Percentiles rank a stretch among this genome's conserved stretches.
Evolutionary conservation across 2,888 invertebrate species (phyloP).

Genomic region (Tenthredo distinguenda): DNA sequence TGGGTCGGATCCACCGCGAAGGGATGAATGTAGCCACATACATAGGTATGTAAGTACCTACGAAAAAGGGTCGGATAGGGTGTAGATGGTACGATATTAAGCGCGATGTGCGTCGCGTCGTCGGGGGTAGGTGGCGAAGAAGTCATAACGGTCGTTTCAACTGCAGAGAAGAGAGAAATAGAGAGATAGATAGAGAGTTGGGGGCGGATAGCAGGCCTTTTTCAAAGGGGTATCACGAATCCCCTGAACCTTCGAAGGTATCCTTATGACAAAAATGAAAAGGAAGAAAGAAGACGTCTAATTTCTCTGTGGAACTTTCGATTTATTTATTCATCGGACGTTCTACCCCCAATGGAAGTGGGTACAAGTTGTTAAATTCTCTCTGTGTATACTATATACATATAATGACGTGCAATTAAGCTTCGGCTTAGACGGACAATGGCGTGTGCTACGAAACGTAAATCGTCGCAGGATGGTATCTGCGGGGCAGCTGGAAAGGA

Average conservation of each 20-base stretch:
- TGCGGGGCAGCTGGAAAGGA: not conserved
- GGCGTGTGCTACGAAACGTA: constrained; percentile 31
- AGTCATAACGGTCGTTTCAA: constrained; percentile 19
- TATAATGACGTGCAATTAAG: constrained; percentile 31
- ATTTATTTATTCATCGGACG: not conserved
- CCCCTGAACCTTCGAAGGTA: not conserved
- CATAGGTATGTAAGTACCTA: not conserved
- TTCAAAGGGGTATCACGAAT: not conserved
- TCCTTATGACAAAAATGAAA: no score
- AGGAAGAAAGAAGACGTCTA: no score
- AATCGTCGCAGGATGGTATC: constrained; percentile 33
- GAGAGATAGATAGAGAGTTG: not conserved
- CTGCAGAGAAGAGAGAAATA: not conserved
- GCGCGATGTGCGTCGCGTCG: constrained; percentile 8
- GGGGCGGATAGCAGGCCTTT: not conserved
- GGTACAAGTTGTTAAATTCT: not conserved
- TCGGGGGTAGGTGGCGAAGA: constrained; percentile 2
- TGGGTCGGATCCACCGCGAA: not conserved
- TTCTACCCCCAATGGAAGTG: not conserved
- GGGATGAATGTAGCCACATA: not conserved
- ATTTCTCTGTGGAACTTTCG: not conserved
- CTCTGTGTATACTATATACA: not conserved
- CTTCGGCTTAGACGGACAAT: constrained; percentile 33
- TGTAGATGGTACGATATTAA: constrained; percentile 23
- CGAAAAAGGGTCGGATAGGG: constrained; percentile 10